These are phyloP conservation scores for Drosophila hawaiiensis DNA, from an alignment of 2,888 invertebrate species.

Conservation along the genomic window DNA sequence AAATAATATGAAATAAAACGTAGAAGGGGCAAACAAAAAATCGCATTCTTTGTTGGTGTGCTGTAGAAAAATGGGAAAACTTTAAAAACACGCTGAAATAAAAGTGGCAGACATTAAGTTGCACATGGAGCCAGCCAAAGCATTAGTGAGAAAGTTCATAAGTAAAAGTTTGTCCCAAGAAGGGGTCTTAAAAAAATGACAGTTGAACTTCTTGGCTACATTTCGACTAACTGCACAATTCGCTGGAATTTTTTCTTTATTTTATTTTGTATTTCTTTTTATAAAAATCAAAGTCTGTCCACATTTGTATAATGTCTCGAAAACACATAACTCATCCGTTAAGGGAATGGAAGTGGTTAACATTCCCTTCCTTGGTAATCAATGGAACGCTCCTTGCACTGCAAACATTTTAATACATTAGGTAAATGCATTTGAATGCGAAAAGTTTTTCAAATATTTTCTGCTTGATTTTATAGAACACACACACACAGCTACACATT, in stretches of 20 bases:
- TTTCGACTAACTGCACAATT: conserved; percentile 56
- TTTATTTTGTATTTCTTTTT: conserved; percentile 11
- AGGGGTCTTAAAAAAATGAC: conserved; percentile 63
- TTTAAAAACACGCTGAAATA: conserved; percentile 70
- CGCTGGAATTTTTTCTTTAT: not conserved
- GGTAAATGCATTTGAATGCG: conserved; percentile 71
- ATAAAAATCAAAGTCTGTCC: conserved; percentile 63
- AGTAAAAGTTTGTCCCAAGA: conserved; percentile 61
- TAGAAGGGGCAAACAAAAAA: conserved; percentile 40
- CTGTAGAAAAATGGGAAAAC: conserved; percentile 73
- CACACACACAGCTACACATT: conserved; percentile 4
- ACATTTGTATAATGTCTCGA: conserved; percentile 65
- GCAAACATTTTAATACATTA: conserved; percentile 75
- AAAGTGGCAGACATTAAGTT: conserved; percentile 70
- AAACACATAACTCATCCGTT: conserved; percentile 49
- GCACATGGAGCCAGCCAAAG: conserved; percentile 56
- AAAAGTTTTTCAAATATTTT: conserved; percentile 69
- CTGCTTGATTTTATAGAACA: conserved; percentile 49
- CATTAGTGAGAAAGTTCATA: conserved; percentile 71
- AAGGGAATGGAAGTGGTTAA: not conserved
- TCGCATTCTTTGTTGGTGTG: conserved; percentile 51
- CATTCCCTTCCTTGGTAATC: conserved; percentile 27
- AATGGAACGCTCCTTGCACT: conserved; percentile 25
- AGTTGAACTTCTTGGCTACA: conserved; percentile 65
- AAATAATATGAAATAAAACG: conserved; percentile 10